These are phyloP conservation scores for Rattus norvegicus DNA, from an alignment of 2,113 vertebrate genomes.

Conservation along the genomic window DNA sequence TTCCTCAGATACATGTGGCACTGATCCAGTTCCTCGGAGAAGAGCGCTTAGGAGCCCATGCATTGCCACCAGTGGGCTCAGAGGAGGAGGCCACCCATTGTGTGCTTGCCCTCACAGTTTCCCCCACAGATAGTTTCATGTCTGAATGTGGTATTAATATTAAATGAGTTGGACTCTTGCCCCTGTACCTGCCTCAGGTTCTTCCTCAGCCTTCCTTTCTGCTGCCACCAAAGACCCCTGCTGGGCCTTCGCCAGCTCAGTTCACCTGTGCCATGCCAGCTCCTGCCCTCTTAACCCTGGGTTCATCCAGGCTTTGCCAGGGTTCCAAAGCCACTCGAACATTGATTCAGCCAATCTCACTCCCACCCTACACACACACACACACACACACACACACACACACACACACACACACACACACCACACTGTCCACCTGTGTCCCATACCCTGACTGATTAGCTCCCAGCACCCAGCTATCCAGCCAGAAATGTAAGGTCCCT, in stretches of 20 bases:
- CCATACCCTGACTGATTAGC: not conserved
- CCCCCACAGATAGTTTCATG: not conserved
- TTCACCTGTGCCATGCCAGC: accelerated
- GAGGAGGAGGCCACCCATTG: not conserved
- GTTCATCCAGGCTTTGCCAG: not conserved
- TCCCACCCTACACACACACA: not conserved
- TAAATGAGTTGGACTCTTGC: no score
- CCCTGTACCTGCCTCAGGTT: not conserved
- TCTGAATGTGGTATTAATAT: not conserved
- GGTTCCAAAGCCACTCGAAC: not conserved
- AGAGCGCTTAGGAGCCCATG: not conserved
- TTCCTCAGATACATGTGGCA: not conserved
- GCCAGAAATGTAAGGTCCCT: not conserved
- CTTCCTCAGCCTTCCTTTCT: accelerated
- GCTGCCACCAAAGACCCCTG: not conserved
- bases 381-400: not conserved
- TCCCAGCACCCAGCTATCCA: not conserved
- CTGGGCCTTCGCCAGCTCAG: not conserved
- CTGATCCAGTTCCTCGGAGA: not conserved
- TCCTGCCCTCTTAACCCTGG: not conserved
- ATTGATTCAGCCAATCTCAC: no score
- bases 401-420: not conserved
- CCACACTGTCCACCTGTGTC: accelerated
- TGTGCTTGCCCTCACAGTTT: not conserved
- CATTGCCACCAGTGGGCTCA: not conserved